phyloP scores from a whole-genome alignment of 2,113 vertebrate genomes.

The Aplodontia rufa region DNA sequence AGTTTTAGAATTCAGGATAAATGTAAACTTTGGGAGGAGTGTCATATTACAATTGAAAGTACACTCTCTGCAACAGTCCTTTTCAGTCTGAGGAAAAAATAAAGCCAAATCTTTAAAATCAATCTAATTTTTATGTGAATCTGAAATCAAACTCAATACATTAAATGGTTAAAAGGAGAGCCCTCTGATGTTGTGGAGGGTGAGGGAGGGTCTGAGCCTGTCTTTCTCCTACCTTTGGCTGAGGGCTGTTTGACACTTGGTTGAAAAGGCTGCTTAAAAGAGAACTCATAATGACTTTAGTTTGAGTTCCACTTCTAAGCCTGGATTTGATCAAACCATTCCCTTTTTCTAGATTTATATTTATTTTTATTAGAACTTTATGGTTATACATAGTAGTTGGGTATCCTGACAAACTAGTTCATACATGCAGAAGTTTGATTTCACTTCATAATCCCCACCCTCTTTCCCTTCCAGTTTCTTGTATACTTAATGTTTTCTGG shows the following conservation, averaged over 20 bases:
- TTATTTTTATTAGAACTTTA: no score
- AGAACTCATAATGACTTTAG: background rate
- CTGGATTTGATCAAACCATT: background rate
- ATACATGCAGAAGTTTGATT: no score
- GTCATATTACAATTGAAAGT: background rate
- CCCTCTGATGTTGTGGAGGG: background rate
- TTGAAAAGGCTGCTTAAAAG: background rate
- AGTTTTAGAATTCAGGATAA: background rate
- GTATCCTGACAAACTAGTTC: no score
- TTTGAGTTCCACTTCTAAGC: background rate
- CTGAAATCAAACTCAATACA: background rate
- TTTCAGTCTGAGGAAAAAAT: background rate
- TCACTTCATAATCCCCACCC: no score
- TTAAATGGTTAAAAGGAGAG: background rate
- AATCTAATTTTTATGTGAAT: background rate
- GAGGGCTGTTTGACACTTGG: background rate
- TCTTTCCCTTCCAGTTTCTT: background rate
- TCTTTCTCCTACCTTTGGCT: background rate
- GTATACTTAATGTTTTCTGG: constrained; percentile 20
- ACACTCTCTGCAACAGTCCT: background rate
- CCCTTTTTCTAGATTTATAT: background rate
- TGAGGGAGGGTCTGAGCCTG: background rate
- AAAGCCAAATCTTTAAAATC: background rate
- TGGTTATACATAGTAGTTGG: no score
- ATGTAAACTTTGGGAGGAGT: background rate